These are phyloP conservation scores for Andrena flavipes DNA, from an alignment of 2,888 invertebrate genomes.

Conservation along the genomic window DNA sequence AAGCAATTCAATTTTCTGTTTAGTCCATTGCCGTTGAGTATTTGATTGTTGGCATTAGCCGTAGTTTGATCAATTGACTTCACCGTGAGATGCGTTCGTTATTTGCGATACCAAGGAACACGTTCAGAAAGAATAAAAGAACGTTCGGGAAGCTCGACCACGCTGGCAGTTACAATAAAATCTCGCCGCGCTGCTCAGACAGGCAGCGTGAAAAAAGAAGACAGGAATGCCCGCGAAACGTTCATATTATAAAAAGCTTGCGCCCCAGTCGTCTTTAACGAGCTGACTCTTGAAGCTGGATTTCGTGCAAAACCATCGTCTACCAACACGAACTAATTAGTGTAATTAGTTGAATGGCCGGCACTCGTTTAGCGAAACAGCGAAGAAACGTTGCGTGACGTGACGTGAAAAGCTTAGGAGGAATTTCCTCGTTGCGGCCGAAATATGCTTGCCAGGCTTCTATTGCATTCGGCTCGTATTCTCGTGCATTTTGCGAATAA, in stretches of 20 bases:
- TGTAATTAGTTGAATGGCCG: conserved; percentile 51
- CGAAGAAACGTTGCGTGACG: conserved; percentile 18
- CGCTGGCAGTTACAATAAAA: conserved; percentile 8
- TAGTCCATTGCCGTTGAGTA: no score
- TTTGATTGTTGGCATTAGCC: no score
- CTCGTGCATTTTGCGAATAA: not conserved
- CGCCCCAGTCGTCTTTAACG: conserved; percentile 35
- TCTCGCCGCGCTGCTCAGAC: conserved; percentile 13
- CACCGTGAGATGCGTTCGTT: not conserved
- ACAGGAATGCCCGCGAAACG: conserved; percentile 28
- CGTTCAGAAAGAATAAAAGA: not conserved
- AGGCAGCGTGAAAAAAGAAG: not conserved
- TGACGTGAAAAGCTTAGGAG: not conserved
- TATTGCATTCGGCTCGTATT: not conserved
- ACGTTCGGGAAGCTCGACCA: not conserved
- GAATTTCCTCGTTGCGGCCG: not conserved
- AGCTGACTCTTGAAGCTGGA: conserved; percentile 34
- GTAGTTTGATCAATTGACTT: no score
- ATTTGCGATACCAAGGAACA: no score
- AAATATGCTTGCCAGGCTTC: not conserved
- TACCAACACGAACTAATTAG: conserved; percentile 52
- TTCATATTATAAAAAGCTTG: conserved; percentile 36
- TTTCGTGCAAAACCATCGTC: conserved; percentile 39
- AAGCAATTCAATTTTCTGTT: no score
- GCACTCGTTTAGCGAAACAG: conserved; percentile 29